Evolutionary conservation across 1,140 invertebrate species (phyloP), one percentile per base, ranked within the genome.

Genomic region (Drosophila willistoni): DNA sequence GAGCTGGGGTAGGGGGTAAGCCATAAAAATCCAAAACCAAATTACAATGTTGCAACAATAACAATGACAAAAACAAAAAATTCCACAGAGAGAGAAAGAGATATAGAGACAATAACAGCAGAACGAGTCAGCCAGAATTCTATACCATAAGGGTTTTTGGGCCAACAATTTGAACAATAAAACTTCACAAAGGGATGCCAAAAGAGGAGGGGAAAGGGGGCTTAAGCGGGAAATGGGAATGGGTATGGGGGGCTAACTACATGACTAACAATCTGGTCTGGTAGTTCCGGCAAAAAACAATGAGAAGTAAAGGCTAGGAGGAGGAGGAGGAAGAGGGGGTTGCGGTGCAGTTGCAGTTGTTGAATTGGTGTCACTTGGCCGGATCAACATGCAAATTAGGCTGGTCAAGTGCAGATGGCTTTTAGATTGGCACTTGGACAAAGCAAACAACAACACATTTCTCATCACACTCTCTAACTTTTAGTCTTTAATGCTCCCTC

Each of bases 341-440:
- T 19, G 33, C 5, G 70, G 34, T 14, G 17, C 44, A 63, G 14
- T 12, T 59, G 51, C 44, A 51, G 29, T 29, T 51, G 12, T 34
- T 41, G 17, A 47, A 74, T 68, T 76, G 60, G 57, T 36, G 61
- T 34, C 51, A 34, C 47, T 56, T 73, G n/a, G 44, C 57, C 63
- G 66, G 63, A 72, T 83, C 70, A 73, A 67, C 67, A 87, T 87
- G 83, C 79, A 87, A 89, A 87, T 87, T 87, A 82, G 68, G 54
- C 77, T 65, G 56, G 57, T 47, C 36, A 73, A 74, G 61, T 75
- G 76, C 77, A 89, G 83, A 87, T 87, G 79, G 70, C 66, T 89
- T 87, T 89, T 83, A 89, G 83, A 87, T 89, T 87, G 79, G 73
- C 68, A 75, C 44, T 47, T 47, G 44, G 74, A 69, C 73, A 62